Conservation (phyloP, 2,113 vertebrate genomes). For the Callopanchax toddi region DNA sequence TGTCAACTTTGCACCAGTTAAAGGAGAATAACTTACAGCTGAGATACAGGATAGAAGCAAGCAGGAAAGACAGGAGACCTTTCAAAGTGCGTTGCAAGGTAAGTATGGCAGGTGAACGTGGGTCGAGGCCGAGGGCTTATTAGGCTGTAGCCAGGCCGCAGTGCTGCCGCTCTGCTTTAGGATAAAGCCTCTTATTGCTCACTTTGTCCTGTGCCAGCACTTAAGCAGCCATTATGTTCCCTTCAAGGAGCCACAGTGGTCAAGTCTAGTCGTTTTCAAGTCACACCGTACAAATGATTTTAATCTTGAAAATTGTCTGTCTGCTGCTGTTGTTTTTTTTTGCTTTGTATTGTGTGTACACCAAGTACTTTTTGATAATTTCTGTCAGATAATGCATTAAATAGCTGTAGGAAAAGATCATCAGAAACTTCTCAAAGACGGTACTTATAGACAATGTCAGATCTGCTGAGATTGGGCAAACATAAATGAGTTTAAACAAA, state of each 20-base stretch:
- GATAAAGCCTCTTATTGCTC: conserved; percentile 79
- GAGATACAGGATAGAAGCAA: neutral
- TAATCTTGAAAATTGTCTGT: no score
- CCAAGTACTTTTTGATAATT: no score
- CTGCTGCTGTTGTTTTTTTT: neutral
- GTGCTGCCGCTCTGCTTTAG: conserved; percentile 69
- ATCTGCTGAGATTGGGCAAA: no score
- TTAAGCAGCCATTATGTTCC: conserved; percentile 51
- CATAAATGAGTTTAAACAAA: no score
- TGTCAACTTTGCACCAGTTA: neutral
- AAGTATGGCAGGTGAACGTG: conserved; percentile 40
- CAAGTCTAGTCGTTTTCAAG: no score
- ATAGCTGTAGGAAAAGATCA: no score
- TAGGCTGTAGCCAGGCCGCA: conserved; percentile 47
- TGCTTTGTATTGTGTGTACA: no score
- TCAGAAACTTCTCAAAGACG: no score
- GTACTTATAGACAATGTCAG: no score
- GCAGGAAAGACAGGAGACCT: conserved; percentile 13
- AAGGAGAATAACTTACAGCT: neutral
- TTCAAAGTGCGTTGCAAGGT: conserved; percentile 45
- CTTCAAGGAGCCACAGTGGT: conserved; percentile 16
- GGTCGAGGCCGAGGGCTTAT: conserved; percentile 42
- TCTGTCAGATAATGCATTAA: no score
- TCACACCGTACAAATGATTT: neutral
- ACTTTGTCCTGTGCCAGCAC: conserved; percentile 36